Evolutionary conservation across 2,888 invertebrate genomes (phyloP), one percentile per base, ranked within the genome.

Genomic region (Drosophila pegasa): DNA sequence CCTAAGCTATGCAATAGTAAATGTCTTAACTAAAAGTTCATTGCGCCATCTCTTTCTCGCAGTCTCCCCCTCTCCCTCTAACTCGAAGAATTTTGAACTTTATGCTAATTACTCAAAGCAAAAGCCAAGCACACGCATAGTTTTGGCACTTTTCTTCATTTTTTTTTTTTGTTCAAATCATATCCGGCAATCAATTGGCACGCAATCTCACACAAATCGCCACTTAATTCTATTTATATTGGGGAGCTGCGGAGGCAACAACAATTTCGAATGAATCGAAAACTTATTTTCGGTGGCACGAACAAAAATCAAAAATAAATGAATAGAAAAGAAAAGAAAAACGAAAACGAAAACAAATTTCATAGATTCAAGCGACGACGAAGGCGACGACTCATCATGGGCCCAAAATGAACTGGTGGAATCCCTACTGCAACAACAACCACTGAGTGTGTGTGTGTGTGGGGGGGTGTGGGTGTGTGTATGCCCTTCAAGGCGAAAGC

Each of bases 141-240:
- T 41, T 61, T 57, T 56, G 38, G 54, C 41, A 52, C 20, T 31
- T 33, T 20, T 38, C 20, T 25, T 1, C 2, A 8, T 9, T 25
- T 38, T 22, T 58, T 29, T 51, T 63, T 59, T 52, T n/a, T n/a
- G n/a, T n/a, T n/a, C n/a, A n/a, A 51, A 85, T 85, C 79, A 85
- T 83, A 82, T 87, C 83, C 88, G 88, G 79, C 86, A 82, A 83
- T 83, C 88, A 85, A 83, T 83, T 87, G 86, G 86, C 88, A 83
- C 88, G 67, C 86, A 87, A 79, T 83, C 83, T 74, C 71, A 60
- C 81, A 75, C 87, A 80, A 84, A 80, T 82, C 81, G 83, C 88
- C 83, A 83, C 88, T 87, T 83, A 82, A 79, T 82, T 87, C 88
- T 83, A 83, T 83, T 87, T 83, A 72, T 83, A 83, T 76, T 85